Evolutionary conservation across 2,113 vertebrate species (phyloP).

Genomic region (Petroica traversi): DNA sequence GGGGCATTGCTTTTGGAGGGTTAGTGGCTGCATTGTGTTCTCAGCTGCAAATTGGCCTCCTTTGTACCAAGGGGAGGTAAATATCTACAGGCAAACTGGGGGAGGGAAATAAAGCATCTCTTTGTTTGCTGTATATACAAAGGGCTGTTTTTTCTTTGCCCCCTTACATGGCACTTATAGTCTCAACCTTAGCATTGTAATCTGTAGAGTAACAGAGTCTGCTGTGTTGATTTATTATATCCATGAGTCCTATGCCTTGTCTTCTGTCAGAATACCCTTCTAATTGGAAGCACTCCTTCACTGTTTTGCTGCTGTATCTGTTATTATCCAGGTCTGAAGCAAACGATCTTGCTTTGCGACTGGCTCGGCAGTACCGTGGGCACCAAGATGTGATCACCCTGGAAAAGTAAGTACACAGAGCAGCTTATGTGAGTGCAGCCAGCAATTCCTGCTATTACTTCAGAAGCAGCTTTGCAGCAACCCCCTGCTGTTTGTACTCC

Average conservation of each 20-base stretch:
- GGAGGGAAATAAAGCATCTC: slow-evolving; percentile 14
- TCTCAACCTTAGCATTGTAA: neutral
- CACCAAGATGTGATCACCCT: slow-evolving; percentile 91
- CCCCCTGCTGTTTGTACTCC: neutral
- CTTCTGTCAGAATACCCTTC: neutral
- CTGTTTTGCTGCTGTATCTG: neutral
- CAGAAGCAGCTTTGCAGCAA: neutral
- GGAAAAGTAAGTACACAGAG: slow-evolving; percentile 85
- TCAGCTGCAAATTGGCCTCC: neutral
- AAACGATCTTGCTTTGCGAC: slow-evolving; percentile 93
- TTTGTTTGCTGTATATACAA: slow-evolving; percentile 39
- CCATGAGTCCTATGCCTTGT: neutral
- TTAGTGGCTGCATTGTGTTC: neutral
- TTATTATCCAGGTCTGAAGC: slow-evolving; percentile 87
- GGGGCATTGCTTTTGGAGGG: neutral
- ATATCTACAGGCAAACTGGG: neutral
- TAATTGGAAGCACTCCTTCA: neutral
- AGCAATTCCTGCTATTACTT: neutral
- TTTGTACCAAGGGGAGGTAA: neutral
- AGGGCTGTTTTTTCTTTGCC: neutral
- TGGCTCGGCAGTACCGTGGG: slow-evolving; percentile 87
- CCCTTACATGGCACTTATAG: neutral
- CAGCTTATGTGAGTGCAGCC: neutral
- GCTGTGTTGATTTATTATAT: neutral
- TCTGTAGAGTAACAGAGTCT: neutral